Percentiles rank a stretch among this genome's conserved stretches.
phyloP scores from a whole-genome alignment of 1,140 invertebrate genomes.

The Uloborus diversus region DNA sequence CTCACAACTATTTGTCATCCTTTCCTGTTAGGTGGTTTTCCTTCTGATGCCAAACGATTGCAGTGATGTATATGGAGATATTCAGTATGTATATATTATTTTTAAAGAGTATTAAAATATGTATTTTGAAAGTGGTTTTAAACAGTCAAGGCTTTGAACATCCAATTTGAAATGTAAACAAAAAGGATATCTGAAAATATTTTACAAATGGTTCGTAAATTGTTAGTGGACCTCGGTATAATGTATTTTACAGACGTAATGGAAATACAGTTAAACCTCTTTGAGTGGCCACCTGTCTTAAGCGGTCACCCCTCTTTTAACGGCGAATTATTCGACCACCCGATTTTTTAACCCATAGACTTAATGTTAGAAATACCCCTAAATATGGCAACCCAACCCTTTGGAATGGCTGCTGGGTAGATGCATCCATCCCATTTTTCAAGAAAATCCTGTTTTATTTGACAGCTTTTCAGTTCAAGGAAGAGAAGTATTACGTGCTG shows the following conservation, averaged over 20 bases:
- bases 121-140: neutral
- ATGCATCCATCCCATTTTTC: too few species aligned
- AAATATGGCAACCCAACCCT: too few species aligned
- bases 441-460: too few species aligned
- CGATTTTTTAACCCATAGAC: too few species aligned
- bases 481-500: too few species aligned
- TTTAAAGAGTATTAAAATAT: neutral
- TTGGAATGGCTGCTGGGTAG: too few species aligned
- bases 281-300: too few species aligned
- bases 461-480: too few species aligned
- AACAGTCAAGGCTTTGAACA: too few species aligned
- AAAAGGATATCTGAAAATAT: neutral
- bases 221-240: neutral
- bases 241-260: neutral
- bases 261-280: neutral
- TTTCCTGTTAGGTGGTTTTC: conserved; percentile 20
- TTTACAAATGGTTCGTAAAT: neutral
- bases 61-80: conserved; percentile 52
- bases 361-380: too few species aligned
- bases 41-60: conserved; percentile 49
- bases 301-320: too few species aligned
- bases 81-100: conserved; percentile 40
- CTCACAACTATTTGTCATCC: conserved; percentile 82
- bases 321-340: too few species aligned
- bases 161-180: neutral